Percentiles rank a stretch among this genome's conserved stretches.
phyloP scores from a whole-genome alignment of 2,888 invertebrate species.

The Euplexia lucipara region DNA sequence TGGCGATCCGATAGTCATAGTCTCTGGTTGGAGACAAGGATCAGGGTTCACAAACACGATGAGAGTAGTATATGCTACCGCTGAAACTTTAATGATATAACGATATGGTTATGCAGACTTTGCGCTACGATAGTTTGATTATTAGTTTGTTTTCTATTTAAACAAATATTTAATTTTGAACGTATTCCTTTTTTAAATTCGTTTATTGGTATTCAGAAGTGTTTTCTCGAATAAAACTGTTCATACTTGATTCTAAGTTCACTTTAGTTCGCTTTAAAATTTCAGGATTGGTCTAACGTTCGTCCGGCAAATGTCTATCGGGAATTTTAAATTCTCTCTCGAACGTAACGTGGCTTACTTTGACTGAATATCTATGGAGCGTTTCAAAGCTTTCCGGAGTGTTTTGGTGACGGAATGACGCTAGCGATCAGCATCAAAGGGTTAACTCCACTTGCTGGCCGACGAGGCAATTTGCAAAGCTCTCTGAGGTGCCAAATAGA shows the following conservation, averaged over 20 bases:
- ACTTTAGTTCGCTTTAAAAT: constrained; percentile 61
- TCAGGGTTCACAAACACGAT: constrained; percentile 93
- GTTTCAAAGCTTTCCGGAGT: constrained; percentile 69
- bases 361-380: constrained; percentile 68
- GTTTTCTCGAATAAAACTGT: constrained; percentile 27
- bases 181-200: constrained; percentile 3
- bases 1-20: constrained; percentile 93
- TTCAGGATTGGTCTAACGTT: constrained; percentile 62
- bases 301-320: constrained; percentile 62
- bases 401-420: constrained; percentile 76
- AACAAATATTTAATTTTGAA: not conserved
- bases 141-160: not conserved
- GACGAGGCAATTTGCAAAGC: constrained; percentile 83
- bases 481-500: constrained; percentile 86
- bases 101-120: not conserved
- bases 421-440: constrained; percentile 81
- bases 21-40: constrained; percentile 94
- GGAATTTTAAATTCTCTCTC: constrained; percentile 71
- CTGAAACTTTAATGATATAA: constrained; percentile 61
- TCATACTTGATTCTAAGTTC: constrained; percentile 24
- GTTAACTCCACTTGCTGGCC: constrained; percentile 77
- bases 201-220: constrained; percentile 5
- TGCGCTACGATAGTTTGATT: not conserved
- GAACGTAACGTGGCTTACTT: constrained; percentile 58
- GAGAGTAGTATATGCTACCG: constrained; percentile 90